Percentiles rank a stretch among this genome's conserved stretches.
phyloP scores from a whole-genome alignment of 2,113 vertebrate genomes.

The Vulpes lagopus region DNA sequence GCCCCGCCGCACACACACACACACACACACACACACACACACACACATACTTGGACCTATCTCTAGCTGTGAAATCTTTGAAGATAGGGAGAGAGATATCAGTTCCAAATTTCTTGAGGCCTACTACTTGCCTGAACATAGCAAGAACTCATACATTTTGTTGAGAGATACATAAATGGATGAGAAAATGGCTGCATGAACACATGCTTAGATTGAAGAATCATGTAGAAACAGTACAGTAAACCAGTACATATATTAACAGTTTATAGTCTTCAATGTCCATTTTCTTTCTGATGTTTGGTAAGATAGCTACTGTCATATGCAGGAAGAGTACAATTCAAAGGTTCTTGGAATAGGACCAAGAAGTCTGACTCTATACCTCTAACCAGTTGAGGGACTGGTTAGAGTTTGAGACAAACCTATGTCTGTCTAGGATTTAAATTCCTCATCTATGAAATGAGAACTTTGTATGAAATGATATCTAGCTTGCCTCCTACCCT shows the following conservation, averaged over 20 bases:
- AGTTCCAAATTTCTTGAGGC: background rate
- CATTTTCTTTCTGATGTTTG: background rate
- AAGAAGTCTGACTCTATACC: background rate
- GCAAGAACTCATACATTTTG: background rate
- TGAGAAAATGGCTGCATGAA: background rate
- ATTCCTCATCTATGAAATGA: background rate
- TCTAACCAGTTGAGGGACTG: background rate
- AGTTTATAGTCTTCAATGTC: background rate
- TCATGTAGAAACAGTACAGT: background rate
- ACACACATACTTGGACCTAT: background rate
- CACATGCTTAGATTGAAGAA: background rate
- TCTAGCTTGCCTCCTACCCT: background rate
- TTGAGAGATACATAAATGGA: background rate
- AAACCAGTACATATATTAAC: background rate
- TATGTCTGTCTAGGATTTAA: background rate
- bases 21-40: too few species aligned
- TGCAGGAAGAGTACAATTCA: background rate
- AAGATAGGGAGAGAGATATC: background rate
- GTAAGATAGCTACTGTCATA: background rate
- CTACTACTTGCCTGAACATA: background rate
- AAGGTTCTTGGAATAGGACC: background rate
- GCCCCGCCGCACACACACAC: too few species aligned
- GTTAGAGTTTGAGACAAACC: background rate
- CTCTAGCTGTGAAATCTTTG: background rate
- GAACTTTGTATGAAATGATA: background rate